phyloP scores from a whole-genome alignment of 2,797 vertebrate species.

The Aldrovandia affinis region DNA sequence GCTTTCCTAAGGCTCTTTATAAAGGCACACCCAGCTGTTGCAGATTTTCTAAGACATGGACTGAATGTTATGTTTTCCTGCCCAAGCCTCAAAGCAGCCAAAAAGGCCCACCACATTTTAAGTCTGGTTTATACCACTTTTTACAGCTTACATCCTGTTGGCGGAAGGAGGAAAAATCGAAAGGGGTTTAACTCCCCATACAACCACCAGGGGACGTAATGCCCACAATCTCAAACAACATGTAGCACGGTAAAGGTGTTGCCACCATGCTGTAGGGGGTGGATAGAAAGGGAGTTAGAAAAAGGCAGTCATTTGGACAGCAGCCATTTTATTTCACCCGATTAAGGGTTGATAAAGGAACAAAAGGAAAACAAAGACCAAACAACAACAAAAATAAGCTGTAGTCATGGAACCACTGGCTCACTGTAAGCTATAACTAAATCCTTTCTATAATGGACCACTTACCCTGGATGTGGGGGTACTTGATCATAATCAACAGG shows the following conservation, averaged over 20 bases:
- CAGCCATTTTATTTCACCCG: background rate
- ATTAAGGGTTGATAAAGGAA: background rate
- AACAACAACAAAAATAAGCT: background rate
- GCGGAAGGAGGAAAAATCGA: no score
- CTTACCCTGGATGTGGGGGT: conserved; percentile 74
- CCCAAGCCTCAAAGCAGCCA: background rate
- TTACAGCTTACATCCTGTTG: no score
- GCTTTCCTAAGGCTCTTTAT: no score
- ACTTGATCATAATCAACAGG: conserved; percentile 62
- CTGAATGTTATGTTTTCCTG: background rate
- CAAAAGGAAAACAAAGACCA: background rate
- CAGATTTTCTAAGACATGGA: background rate
- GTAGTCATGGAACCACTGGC: conserved; percentile 49
- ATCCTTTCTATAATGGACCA: conserved; percentile 60
- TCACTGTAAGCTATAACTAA: conserved; percentile 64
- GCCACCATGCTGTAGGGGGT: background rate
- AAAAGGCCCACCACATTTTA: background rate
- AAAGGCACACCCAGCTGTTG: no score
- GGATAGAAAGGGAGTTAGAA: no score
- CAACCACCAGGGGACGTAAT: background rate
- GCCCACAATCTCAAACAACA: background rate
- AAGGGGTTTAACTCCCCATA: no score
- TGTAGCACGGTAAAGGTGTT: background rate
- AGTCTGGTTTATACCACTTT: no score
- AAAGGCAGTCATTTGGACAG: no score